Base-by-base conservation (phyloP, 2,797 vertebrate species). In the Limosa lapponica region DNA sequence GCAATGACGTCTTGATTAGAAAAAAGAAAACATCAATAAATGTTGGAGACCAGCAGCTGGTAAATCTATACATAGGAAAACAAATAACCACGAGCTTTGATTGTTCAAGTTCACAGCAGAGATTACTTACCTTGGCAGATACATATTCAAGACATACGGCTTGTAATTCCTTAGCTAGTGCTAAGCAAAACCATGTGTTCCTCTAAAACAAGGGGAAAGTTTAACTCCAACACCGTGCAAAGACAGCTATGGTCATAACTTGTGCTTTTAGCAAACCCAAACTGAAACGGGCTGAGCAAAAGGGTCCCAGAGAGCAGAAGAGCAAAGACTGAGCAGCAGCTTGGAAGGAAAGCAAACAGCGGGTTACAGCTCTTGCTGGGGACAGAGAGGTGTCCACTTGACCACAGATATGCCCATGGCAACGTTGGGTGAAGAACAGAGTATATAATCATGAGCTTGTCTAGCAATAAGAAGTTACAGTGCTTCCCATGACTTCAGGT, bases 121-220 rank as follows among this genome's bases (percentile, higher is more conserved):
- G 95, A 91, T 97, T 95, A 95, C 95, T 97, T 97, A 96, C 96
- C 89, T 98, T 98, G 97, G 96, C 96, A 97, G 85, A 95, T 87
- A 75, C 80, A 92, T 62, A 73, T 75, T 90, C 65, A 94, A 91
- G 91, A 65, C 89, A 80, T 58, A 95, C 24, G n/a, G 95, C 93
- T 84, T 69, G 39, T 87, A 90, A 95, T 95, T 95, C 94, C 94
- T 89, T 37, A 91, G 61, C 90, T 75, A 83, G 75, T 62, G 93
- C 88, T 97, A 97, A 97, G 90, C 92, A 96, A 90, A 97, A 96
- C 96, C 96, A 97, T 96, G 96, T 97, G 96, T 94, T 87, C 82
- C 49, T 69, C 91, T 83, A 65, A 91, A 96, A 75, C 46, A 64
- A 83, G 94, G 97, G 85, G 41, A 91, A 97, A 92, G 87, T 94